phyloP scores from a whole-genome alignment of 2,113 vertebrate genomes.

The Diphyllodes magnificus region DNA sequence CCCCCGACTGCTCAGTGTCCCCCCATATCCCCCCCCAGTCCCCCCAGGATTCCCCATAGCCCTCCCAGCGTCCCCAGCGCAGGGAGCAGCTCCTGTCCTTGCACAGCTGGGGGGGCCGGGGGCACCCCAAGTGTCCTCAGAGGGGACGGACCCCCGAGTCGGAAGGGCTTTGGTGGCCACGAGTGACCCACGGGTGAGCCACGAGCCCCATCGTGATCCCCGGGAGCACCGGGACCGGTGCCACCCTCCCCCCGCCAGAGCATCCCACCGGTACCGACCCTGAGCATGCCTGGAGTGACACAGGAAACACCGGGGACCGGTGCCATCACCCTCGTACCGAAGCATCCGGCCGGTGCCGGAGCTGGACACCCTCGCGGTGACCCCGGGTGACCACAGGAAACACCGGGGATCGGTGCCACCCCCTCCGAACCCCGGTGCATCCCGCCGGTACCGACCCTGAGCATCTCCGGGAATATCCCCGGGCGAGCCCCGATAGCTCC shows the following conservation, averaged over 20 bases:
- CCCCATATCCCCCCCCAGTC: background rate
- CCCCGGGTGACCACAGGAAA: background rate
- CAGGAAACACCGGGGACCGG: background rate
- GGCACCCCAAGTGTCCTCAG: background rate
- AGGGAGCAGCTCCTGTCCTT: background rate
- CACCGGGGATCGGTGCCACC: background rate
- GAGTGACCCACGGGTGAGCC: background rate
- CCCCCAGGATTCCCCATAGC: background rate
- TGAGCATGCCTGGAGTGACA: rapidly evolving
- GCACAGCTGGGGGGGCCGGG: background rate
- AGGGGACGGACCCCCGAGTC: background rate
- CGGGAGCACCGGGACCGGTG: background rate
- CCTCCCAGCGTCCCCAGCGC: background rate
- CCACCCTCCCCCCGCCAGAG: background rate
- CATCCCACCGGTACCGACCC: background rate
- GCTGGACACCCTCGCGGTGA: background rate
- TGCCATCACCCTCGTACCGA: rapidly evolving
- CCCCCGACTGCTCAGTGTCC: background rate
- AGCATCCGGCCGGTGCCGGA: background rate
- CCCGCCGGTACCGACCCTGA: background rate
- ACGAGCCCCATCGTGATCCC: background rate
- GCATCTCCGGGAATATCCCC: background rate
- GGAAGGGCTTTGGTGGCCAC: background rate
- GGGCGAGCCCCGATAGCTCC: background rate
- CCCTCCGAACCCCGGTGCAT: too few relatives aligned